Evolutionary conservation across 2,113 vertebrate genomes (phyloP).

Genomic region (Engraulis encrasicolus): DNA sequence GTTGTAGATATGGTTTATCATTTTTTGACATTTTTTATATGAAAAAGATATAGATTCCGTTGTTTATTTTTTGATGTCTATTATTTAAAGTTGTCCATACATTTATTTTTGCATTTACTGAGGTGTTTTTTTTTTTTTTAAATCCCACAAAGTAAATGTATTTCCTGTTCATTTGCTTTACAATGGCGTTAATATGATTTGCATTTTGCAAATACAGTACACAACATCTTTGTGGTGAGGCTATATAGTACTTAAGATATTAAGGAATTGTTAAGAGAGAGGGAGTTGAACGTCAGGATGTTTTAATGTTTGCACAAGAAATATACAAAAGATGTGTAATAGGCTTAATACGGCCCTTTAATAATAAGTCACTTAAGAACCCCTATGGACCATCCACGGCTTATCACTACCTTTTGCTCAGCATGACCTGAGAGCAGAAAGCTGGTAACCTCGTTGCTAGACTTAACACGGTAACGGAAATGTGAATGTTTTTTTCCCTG

Average conservation of each 20-base stretch:
- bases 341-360: background rate
- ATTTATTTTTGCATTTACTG: slow-evolving; percentile 58
- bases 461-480: slow-evolving; percentile 49
- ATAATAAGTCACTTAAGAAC: background rate
- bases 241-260: background rate
- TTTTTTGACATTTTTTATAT: slow-evolving; percentile 46
- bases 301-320: slow-evolving; percentile 1
- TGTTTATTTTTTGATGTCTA: slow-evolving; percentile 67
- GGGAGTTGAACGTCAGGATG: background rate
- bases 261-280: background rate
- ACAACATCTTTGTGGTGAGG: background rate
- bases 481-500: slow-evolving; percentile 54
- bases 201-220: background rate
- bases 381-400: background rate
- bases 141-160: slow-evolving; percentile 1
- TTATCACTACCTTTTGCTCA: slow-evolving; percentile 37
- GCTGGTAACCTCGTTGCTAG: slow-evolving; percentile 14
- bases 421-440: slow-evolving; percentile 51
- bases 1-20: slow-evolving; percentile 65
- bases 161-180: slow-evolving; percentile 1
- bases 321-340: background rate
- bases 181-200: background rate
- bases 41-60: slow-evolving; percentile 51
- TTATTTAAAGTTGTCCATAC: slow-evolving; percentile 67
- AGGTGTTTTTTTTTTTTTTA: background rate